Percentiles rank a stretch among this genome's conserved stretches.
Conservation (phyloP, 2,113 vertebrate species). For the Melospiza melodia region DNA sequence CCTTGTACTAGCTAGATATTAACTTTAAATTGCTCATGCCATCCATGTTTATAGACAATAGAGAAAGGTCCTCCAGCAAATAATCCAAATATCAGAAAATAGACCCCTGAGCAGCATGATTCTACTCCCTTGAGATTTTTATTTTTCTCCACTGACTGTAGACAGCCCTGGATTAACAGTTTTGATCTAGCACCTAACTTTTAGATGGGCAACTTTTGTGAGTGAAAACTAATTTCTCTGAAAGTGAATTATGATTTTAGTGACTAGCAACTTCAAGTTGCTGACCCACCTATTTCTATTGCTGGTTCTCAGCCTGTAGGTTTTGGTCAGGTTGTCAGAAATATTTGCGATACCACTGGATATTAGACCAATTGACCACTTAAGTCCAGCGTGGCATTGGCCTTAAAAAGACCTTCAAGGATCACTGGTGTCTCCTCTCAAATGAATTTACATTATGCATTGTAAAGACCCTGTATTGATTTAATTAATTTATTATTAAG, state of each 20-base stretch:
- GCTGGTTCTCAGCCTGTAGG: neutral
- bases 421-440: neutral
- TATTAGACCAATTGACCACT: neutral
- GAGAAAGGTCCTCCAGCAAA: neutral
- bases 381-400: neutral
- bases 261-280: neutral
- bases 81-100: neutral
- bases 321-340: neutral
- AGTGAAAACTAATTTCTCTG: neutral
- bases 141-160: neutral
- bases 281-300: neutral
- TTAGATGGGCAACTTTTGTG: neutral
- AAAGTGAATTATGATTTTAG: neutral
- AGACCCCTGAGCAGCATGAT: neutral
- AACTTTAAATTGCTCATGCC: neutral
- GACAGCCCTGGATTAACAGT: neutral
- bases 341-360: neutral
- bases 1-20: neutral
- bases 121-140: neutral
- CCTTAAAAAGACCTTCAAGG: neutral
- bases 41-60: neutral
- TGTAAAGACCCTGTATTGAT: neutral
- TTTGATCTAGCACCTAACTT: neutral
- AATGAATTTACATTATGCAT: neutral
- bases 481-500: neutral